Evolutionary conservation across 2,888 invertebrate genomes (phyloP), one percentile per base, ranked within the genome.

Genomic region (Volucella inanis): DNA sequence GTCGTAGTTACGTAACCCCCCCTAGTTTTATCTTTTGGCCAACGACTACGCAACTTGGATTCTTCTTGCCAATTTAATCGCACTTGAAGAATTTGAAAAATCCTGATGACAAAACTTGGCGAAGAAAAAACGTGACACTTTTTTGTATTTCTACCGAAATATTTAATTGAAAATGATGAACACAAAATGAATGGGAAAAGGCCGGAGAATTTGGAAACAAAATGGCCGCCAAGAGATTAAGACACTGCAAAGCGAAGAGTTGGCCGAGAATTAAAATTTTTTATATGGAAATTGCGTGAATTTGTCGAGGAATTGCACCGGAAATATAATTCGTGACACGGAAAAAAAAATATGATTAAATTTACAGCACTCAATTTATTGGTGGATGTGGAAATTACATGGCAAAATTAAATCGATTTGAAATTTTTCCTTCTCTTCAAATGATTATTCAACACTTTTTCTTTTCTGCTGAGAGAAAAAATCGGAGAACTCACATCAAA

Each of bases 401-500:
- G 41, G 41, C 57, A 68, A 72, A 68, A 64, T 45, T 62, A 14
- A 74, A 86, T 77, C 77, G 86, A 86, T 86, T 86, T 65, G 9
- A 77, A 59, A 50, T 74, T 31, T 31, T 67, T 54, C 52, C 41
- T 14, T 41, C 52, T 55, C 52, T 76, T 64, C 59, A 68, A 74
- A 78, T 86, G 82, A 78, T 86, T 86, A 86, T 86, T 82, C 70
- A 86, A 86, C 86, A 86, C 85, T 77, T 75, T 62, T 74, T n/a
- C 10, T 59, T 18, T 59, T 31, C 4, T 31, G 31, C 6, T 31
- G 6, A 45, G 47, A 68, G 57, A 59, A 68, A 41, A 41, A 55
- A 31, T 31, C 31, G 72, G 41, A 72, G 76, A 86, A 91, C 91
- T 91, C 91, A 91, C 91, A 90, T 91, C 89, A 89, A 90, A 91